phyloP scores from a whole-genome alignment of 2,113 vertebrate species.

The Gobiocypris rarus region DNA sequence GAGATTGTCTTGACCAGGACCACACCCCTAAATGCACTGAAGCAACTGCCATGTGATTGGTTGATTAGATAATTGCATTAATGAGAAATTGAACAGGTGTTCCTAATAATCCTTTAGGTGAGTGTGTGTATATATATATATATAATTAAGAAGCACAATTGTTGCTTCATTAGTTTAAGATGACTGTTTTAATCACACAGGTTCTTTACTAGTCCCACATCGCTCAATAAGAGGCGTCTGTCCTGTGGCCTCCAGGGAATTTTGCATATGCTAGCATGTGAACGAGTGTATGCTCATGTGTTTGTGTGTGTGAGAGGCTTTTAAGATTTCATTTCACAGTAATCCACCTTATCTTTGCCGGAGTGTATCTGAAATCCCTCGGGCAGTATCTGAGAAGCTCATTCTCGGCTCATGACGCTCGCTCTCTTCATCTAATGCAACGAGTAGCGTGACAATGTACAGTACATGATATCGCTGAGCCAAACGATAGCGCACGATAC shows the following conservation, averaged over 20 bases:
- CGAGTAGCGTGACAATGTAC: background rate
- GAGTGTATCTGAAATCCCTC: background rate
- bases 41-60: too few relatives aligned
- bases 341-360: background rate
- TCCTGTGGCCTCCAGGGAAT: background rate
- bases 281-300: background rate
- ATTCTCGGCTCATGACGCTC: background rate
- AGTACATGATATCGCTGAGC: background rate
- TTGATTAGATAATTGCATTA: too few relatives aligned
- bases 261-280: background rate
- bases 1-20: too few relatives aligned
- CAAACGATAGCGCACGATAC: background rate
- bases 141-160: too few relatives aligned
- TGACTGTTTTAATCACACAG: too few relatives aligned
- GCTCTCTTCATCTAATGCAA: background rate
- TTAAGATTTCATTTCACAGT: background rate
- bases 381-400: constrained; percentile 5
- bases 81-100: too few relatives aligned
- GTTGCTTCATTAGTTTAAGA: too few relatives aligned
- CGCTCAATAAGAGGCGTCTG: background rate
- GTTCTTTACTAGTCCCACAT: too few relatives aligned
- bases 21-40: too few relatives aligned
- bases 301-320: background rate
- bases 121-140: too few relatives aligned
- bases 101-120: too few relatives aligned